Base-by-base conservation (phyloP, 2,888 invertebrate genomes). In the Electrophaes corylata region DNA sequence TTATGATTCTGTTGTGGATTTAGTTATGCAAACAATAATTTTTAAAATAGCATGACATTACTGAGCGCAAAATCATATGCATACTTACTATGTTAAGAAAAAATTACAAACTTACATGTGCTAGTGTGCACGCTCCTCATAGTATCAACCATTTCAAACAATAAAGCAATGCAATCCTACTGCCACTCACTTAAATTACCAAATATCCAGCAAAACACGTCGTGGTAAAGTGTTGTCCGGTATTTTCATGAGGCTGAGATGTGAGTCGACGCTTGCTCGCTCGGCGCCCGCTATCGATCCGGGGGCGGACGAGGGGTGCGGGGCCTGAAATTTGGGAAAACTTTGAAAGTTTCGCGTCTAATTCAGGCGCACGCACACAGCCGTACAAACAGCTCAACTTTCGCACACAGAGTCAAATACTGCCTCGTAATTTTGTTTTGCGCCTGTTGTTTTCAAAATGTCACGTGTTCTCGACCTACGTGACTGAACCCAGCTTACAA, bases 341-440 rank as follows among this genome's bases (percentile, higher is more conserved):
- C 91, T 91, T 91, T 90, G 91, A 91, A 91, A 91, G 91, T 91
- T 91, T 91, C 87, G 86, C 91, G 91, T 91, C 91, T 91, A 91
- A 91, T 91, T 91, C 91, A 91, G 88, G 91, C 91, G 89, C 90
- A 89, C 91, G 88, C 91, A 91, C 91, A 91, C 90, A 84, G 66
- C 65, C 72, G 72, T 71, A 73, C 70, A 67, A 67, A 59, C 72
- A 78, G 80, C 78, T 79, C 80, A 80, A 78, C 79, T 81, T 78
- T 74, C 79, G 78, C 83, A 85, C 86, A 84, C 81, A 80, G 69
- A 67, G 73, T 67, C 63, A 62, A 60, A 62, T 66, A 75, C 68
- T 63, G 75, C 81, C 79, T 81, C 84, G 86, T 89, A 86, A 87
- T 88, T 88, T 84, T 84, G 86, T 87, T 89, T 86, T 81, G 83